Evolutionary conservation across 92 coral and sea anemone species (phyloP).

Genomic region (Plumapathes pennacea): DNA sequence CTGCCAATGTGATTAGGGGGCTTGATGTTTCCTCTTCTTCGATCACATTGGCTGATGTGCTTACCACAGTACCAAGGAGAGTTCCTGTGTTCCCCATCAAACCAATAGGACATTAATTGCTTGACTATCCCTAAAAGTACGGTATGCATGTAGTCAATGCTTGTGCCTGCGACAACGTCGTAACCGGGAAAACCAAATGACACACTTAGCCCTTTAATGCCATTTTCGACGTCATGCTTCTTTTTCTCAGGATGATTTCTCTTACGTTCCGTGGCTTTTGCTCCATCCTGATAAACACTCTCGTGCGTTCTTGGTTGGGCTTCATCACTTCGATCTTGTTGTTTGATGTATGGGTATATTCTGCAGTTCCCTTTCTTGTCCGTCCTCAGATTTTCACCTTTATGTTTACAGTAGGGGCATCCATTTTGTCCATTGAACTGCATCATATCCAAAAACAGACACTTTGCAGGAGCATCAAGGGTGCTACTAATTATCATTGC

Average conservation of each 20-base stretch:
- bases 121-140: conserved; percentile 8
- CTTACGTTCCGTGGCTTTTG: background rate
- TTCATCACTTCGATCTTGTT: background rate
- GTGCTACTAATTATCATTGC: conserved; percentile 6
- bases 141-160: conserved; percentile 14
- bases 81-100: conserved; percentile 1
- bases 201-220: conserved; percentile 4
- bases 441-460: conserved; percentile 7
- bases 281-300: background rate
- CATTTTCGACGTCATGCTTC: background rate
- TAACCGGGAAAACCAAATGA: conserved; percentile 6
- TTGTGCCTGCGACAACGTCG: conserved; percentile 8
- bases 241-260: background rate
- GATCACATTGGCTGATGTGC: background rate
- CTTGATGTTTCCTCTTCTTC: background rate
- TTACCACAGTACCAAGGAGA: conserved; percentile 17
- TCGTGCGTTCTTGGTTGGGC: background rate
- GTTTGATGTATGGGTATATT: conserved; percentile 4
- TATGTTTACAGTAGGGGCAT: conserved; percentile 5
- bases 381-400: background rate
- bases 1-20: background rate
- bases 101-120: conserved; percentile 3
- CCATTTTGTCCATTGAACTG: conserved; percentile 23
- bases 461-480: conserved; percentile 26
- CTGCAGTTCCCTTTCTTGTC: conserved; percentile 7